These are phyloP conservation scores for Xylocampa areola DNA, from an alignment of 2,888 invertebrate species.

Conservation along the genomic window DNA sequence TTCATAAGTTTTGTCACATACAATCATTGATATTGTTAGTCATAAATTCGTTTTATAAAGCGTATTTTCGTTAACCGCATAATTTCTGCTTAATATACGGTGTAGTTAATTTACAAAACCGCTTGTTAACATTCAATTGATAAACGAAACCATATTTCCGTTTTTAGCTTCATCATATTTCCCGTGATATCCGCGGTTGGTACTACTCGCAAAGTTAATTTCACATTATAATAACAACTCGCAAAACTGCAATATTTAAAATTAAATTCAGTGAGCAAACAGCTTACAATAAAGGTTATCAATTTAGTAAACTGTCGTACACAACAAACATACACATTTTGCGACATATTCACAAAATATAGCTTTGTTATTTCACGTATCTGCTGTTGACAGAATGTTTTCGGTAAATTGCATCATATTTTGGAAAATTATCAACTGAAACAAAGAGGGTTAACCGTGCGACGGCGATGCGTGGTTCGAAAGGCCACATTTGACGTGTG, in stretches of 20 bases:
- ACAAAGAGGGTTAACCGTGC: constrained; percentile 14
- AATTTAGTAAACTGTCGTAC: constrained; percentile 31
- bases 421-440: constrained; percentile 12
- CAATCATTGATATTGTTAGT: too few species aligned
- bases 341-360: constrained; percentile 23
- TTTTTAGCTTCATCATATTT: constrained; percentile 4
- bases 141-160: constrained; percentile 10
- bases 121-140: not conserved
- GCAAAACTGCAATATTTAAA: constrained; percentile 10
- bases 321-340: constrained; percentile 21
- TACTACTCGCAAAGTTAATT: not conserved
- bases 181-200: not conserved
- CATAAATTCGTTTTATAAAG: too few species aligned
- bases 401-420: constrained; percentile 35
- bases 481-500: not conserved
- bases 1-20: too few species aligned
- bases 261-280: constrained; percentile 16
- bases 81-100: too few species aligned
- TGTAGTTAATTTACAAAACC: too few species aligned
- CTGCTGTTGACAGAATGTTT: constrained; percentile 35
- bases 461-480: constrained; percentile 5
- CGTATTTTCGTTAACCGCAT: too few species aligned
- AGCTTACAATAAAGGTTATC: constrained; percentile 35
- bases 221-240: not conserved
- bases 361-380: constrained; percentile 18